Evolutionary conservation across 2,113 vertebrate species (phyloP), one percentile per base, ranked within the genome.

Genomic region (Prietella phreatophila): DNA sequence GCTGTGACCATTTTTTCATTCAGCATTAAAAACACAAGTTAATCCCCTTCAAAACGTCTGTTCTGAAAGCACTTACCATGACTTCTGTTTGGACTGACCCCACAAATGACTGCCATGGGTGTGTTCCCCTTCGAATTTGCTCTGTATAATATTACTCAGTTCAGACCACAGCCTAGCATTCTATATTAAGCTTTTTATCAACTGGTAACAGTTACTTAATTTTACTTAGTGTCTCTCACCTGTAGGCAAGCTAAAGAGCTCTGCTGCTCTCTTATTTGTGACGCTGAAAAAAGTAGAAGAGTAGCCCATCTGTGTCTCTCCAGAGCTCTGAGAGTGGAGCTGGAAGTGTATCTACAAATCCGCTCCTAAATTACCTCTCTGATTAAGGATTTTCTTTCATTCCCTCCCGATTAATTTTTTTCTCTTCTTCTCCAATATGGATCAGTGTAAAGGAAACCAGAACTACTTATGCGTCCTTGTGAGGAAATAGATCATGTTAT

Each of bases 401-500:
- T 81, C 53, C 13, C 30, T 9, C 15, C 5, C 5, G 5, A n/a
- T 56, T 80, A n/a, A 58, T 56, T 81, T 36, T 33, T 22, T 8
- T 10, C 15, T 11, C 20, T 22, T 36, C 5, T 81, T 81, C 30
- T 81, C n/a, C 4, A 30, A 22, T 7, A 10, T 3, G 53, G 1
- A 60, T 55, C 75, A 4, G 1, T 78, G 25, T 78, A 58, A 81
- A 81, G 39, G 27, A 79, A 39, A 82, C 27, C 79, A 82, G 79
- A 25, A 10, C 33, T 39, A 60, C 30, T 58, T 25, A 33, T 60
- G 30, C 4, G 1, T n/a, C 55, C 30, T 60, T 60, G 80, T 60
- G 56, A 60, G 56, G 33, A 82, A 82, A 36, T 82, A 60, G 80
- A 82, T 39, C 55, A 60, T 55, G 60, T 82, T 82, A 33, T 58